These are phyloP conservation scores for Allophyes oxyacanthae DNA, from an alignment of 2,888 invertebrate species.

Conservation along the genomic window DNA sequence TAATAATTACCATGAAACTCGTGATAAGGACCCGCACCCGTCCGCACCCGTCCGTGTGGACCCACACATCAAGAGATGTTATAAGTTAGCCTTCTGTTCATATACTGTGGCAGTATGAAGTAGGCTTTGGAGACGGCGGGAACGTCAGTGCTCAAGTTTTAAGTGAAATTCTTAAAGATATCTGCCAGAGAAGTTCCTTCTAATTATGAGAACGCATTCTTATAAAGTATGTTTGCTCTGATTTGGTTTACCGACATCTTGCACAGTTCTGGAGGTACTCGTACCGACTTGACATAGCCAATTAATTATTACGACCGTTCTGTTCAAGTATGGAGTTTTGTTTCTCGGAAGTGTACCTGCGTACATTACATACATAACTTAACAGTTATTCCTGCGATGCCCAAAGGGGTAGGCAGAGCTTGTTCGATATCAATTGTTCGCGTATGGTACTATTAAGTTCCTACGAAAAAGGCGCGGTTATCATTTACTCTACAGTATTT, in stretches of 20 bases:
- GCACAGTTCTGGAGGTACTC: slow-evolving; percentile 3
- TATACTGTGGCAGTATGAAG: slow-evolving; percentile 1
- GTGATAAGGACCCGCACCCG: too few relatives aligned
- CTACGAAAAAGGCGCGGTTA: neutral
- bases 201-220: slow-evolving; percentile 19
- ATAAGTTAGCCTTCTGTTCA: slow-evolving; percentile 2
- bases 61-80: too few relatives aligned
- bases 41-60: too few relatives aligned
- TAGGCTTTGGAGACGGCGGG: slow-evolving; percentile 7
- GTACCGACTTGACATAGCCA: slow-evolving; percentile 14
- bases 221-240: slow-evolving; percentile 17
- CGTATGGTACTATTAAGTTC: too few relatives aligned
- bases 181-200: slow-evolving; percentile 22
- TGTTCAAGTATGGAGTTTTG: neutral
- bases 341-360: neutral
- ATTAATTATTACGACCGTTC: slow-evolving; percentile 8
- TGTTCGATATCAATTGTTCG: too few relatives aligned
- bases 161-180: slow-evolving; percentile 35
- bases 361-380: neutral
- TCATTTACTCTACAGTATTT: too few relatives aligned
- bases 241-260: slow-evolving; percentile 9
- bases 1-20: too few relatives aligned
- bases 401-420: neutral
- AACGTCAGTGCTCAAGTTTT: slow-evolving; percentile 17
- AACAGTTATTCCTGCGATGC: too few relatives aligned